phyloP scores from a whole-genome alignment of 1,140 invertebrate species.

The Megalopta genalis region DNA sequence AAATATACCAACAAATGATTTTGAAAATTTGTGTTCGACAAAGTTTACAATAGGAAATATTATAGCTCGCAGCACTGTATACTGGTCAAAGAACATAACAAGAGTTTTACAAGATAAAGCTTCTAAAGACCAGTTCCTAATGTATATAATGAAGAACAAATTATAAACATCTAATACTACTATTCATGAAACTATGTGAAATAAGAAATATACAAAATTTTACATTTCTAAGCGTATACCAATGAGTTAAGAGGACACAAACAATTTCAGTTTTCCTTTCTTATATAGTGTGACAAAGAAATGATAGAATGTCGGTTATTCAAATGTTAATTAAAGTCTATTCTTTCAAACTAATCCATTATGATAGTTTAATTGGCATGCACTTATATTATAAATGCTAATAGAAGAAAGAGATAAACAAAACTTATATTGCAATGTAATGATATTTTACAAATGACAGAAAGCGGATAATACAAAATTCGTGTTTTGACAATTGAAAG shows the following conservation, averaged over 20 bases:
- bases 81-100: constrained; percentile 53
- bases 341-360: constrained; percentile 11
- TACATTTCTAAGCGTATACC: constrained; percentile 29
- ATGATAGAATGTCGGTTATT: constrained; percentile 24
- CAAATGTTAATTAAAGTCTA: constrained; percentile 31
- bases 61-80: constrained; percentile 64
- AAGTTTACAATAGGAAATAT: constrained; percentile 13
- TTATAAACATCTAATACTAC: constrained; percentile 16
- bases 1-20: not conserved
- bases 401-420: not conserved
- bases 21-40: not conserved
- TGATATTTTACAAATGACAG: constrained; percentile 27
- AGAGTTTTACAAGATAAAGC: constrained; percentile 38
- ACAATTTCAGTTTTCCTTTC: constrained; percentile 26
- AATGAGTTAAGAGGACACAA: constrained; percentile 13
- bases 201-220: constrained; percentile 36
- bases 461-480: constrained; percentile 23
- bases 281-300: constrained; percentile 16
- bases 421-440: constrained; percentile 39
- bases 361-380: constrained; percentile 24
- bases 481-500: constrained; percentile 17
- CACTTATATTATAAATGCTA: constrained; percentile 53
- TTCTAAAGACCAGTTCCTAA: constrained; percentile 40
- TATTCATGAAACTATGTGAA: constrained; percentile 23
- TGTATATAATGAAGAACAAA: constrained; percentile 9